Conservation (phyloP, 2,797 vertebrate genomes). For the Malurus leucopterus region DNA sequence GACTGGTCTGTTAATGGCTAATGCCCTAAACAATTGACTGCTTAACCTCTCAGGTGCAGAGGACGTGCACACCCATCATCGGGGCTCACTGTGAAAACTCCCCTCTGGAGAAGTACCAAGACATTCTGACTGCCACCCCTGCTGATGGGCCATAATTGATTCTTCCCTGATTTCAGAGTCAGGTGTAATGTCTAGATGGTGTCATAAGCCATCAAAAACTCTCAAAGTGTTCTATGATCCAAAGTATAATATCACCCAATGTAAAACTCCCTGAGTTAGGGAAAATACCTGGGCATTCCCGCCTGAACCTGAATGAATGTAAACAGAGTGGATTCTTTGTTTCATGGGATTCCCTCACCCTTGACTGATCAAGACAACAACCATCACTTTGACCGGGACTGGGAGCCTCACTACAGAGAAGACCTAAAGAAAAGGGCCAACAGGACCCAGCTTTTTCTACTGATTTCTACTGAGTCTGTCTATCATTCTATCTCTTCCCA, state of each 20-base stretch:
- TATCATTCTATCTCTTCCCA: neutral
- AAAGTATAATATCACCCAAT: neutral
- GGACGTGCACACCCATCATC: neutral
- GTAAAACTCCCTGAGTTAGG: neutral
- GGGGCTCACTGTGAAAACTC: neutral
- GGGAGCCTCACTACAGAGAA: rapidly evolving
- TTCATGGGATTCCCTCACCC: neutral
- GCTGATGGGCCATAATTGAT: neutral
- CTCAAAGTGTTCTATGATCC: neutral
- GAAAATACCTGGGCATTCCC: neutral
- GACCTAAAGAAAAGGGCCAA: neutral
- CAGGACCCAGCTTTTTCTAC: neutral
- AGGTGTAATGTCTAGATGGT: neutral
- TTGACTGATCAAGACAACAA: neutral
- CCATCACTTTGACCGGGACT: neutral
- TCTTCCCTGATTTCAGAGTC: neutral
- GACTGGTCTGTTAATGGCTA: neutral
- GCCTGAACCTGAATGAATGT: neutral
- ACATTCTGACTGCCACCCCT: neutral
- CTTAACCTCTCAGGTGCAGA: neutral
- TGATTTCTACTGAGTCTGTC: neutral
- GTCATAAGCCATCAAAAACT: neutral
- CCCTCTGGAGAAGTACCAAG: neutral
- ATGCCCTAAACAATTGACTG: neutral
- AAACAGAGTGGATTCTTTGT: neutral